Base-by-base conservation (phyloP, 2,797 vertebrate species). In the Sebastes elongatus region DNA sequence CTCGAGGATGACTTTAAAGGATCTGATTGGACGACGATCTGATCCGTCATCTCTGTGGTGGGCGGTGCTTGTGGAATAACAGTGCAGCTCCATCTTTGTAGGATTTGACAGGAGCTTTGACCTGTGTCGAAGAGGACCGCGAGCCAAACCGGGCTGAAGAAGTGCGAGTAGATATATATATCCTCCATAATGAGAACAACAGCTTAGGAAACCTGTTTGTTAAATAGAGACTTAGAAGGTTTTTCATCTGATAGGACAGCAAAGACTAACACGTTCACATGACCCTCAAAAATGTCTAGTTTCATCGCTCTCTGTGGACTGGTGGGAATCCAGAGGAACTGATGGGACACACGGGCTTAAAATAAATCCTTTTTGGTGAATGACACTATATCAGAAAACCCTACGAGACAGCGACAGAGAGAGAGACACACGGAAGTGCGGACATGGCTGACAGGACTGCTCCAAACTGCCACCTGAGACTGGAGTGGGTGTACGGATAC, bases 401-500 rank as follows among this genome's bases (percentile, higher is more conserved):
- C 84, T 90, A 73, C 85, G 92, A 78, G 90, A 92, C 16, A 86
- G 76, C 77, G 75, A 90, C 82, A 79, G 87, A 92, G 87, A 92
- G 87, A 89, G 78, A 92, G 84, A 91, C 88, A 91, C 86, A 80
- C 89, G 90, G 90, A 95, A 92, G 90, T 83, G 86, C 89, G 90
- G 97, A 93, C 93, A 99, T 99, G 98, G 97, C 98, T 96, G 98
- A 98, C 96, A 97, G 98, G 89, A 98, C 97, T 93, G 97, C 98
- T 94, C 98, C 98, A 79, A 97, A 95, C 95, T 98, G 98, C 96
- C 98, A 98, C 96, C 97, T 99, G 94, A 96, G 98, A 95, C 97
- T 99, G 89, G 98, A 99, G 93, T 99, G 98, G 98, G 98, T 99
- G 89, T 99, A 99, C 93, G 98, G 98, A 90, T 99, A 99, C 96